Evolutionary conservation across 2,113 vertebrate genomes (phyloP).

Genomic region (Callipepla californica): DNA sequence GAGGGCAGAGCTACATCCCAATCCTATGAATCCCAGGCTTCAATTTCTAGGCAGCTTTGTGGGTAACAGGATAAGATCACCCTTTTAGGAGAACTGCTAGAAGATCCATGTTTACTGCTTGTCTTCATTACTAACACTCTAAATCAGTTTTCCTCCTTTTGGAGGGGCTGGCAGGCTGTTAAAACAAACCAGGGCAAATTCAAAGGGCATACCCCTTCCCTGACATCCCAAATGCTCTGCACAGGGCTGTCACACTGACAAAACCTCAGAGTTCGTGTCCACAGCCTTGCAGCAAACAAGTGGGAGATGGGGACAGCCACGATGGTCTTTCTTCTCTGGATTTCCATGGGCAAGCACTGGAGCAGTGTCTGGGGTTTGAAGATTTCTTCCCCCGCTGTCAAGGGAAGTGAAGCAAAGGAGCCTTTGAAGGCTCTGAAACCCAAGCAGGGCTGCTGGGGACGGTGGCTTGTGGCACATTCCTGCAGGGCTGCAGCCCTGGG

Average conservation of each 20-base stretch:
- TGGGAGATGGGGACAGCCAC: rapidly evolving
- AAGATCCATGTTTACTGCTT: background rate
- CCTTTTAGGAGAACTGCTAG: background rate
- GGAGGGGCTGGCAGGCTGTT: rapidly evolving
- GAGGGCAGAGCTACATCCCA: background rate
- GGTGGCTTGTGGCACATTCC: slow-evolving; percentile 46
- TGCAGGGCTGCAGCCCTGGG: slow-evolving; percentile 35
- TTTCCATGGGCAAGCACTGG: background rate
- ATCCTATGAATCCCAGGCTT: background rate
- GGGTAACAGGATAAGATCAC: background rate
- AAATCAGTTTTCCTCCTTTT: background rate
- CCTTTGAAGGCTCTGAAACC: slow-evolving; percentile 65
- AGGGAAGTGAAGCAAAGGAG: slow-evolving; percentile 21
- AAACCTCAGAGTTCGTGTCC: rapidly evolving
- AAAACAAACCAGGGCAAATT: background rate
- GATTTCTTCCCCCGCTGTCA: background rate
- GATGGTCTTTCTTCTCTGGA: background rate
- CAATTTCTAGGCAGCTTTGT: background rate
- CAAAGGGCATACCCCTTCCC: rapidly evolving
- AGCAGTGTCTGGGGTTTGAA: slow-evolving; percentile 6
- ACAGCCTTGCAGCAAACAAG: background rate
- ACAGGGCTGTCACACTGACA: background rate
- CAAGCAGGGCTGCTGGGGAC: background rate
- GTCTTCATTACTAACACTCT: background rate
- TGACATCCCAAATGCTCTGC: rapidly evolving